A percentile compares a stretch with the other conserved stretches of the same genome.
Conservation (phyloP, 1,140 invertebrate species). For the Meloidogyne exigua region DNA sequence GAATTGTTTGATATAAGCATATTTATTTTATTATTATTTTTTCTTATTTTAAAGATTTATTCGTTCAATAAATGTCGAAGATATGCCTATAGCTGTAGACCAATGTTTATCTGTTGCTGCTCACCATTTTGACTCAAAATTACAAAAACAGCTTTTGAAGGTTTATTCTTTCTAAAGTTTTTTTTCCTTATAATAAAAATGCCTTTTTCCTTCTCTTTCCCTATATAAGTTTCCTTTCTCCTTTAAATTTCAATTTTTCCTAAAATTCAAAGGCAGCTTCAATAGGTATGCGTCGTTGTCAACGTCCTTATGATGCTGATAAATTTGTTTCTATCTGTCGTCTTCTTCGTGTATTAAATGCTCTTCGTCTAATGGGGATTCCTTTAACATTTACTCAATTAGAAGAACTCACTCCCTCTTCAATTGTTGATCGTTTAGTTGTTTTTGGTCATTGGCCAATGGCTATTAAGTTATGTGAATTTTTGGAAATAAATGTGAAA, state of each 20-base stretch:
- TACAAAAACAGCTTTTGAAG: conserved; percentile 28
- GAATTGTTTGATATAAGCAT: no score
- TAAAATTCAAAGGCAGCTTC: conserved; percentile 34
- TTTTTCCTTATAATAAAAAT: no score
- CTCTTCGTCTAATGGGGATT: conserved; percentile 33
- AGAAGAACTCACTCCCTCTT: conserved; percentile 29
- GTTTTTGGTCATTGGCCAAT: conserved; percentile 37
- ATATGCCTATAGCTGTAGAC: conserved; percentile 30
- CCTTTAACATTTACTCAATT: conserved; percentile 33
- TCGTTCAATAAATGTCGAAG: conserved; percentile 25
- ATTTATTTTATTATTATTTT: no score
- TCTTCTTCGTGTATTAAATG: conserved; percentile 33
- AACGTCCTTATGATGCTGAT: conserved; percentile 26
- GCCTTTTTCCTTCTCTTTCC: no score
- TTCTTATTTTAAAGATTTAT: not conserved
- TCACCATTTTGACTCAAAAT: conserved; percentile 33
- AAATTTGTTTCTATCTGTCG: conserved; percentile 32
- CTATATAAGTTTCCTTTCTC: no score
- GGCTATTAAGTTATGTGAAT: conserved; percentile 31
- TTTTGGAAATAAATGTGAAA: conserved; percentile 28
- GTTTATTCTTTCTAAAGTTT: conserved; percentile 9
- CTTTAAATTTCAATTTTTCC: not conserved
- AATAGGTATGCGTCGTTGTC: conserved; percentile 26
- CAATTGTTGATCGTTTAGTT: conserved; percentile 34
- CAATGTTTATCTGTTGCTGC: conserved; percentile 38